Percentiles rank a stretch among this genome's conserved stretches.
phyloP scores from a whole-genome alignment of 2,113 vertebrate species.

The Psephotus haematonotus region DNA sequence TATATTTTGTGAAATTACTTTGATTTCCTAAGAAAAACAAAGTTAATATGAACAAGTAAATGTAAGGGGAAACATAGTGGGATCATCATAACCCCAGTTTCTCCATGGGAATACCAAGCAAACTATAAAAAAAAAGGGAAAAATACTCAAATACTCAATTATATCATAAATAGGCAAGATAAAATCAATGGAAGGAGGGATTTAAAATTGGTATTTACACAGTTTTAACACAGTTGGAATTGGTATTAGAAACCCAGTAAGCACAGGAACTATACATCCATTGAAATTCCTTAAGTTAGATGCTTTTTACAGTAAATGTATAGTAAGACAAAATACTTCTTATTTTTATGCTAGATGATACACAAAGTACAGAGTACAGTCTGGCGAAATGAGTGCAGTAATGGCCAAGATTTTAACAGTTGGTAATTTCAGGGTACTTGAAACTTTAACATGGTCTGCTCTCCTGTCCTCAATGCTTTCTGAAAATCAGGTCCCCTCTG shows the following conservation, averaged over 20 bases:
- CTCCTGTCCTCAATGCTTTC: conserved; percentile 7
- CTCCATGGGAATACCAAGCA: neutral
- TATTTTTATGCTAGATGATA: neutral
- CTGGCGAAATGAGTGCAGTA: neutral
- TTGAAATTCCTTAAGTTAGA: neutral
- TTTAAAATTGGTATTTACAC: neutral
- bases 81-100: neutral
- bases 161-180: neutral
- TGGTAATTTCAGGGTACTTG: neutral
- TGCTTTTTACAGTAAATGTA: neutral
- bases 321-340: neutral
- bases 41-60: neutral
- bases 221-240: neutral
- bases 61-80: neutral
- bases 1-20: neutral
- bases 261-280: neutral
- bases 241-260: neutral
- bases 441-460: neutral
- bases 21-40: neutral
- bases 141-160: neutral
- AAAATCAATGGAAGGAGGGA: neutral
- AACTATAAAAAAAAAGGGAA: neutral
- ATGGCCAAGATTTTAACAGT: neutral
- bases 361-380: neutral
- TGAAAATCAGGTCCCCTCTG: conserved; percentile 46